Percentiles rank a stretch among this genome's conserved stretches.
Conservation (phyloP, 2,888 invertebrate genomes). For the Cloeon dipterum region DNA sequence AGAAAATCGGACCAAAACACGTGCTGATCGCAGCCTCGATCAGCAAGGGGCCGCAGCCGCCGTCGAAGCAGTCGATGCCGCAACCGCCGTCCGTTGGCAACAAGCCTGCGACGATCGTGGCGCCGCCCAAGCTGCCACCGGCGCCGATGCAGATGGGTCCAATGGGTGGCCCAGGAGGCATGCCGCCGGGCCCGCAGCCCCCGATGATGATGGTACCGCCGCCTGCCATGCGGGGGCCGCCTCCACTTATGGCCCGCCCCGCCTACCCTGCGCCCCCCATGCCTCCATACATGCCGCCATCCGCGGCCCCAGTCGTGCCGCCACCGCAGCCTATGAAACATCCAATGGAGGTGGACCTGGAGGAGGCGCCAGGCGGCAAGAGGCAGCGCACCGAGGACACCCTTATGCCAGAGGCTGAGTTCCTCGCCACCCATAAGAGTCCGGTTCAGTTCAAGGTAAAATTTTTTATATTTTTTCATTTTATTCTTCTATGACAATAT, state of each 20-base stretch:
- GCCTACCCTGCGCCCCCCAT: constrained; percentile 19
- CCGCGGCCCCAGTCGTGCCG: constrained; percentile 18
- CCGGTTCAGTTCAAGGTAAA: too few species aligned
- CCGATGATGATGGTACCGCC: constrained; percentile 20
- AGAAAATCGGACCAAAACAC: constrained; percentile 78
- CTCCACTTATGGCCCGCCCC: constrained; percentile 17
- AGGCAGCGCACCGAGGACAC: constrained; percentile 80
- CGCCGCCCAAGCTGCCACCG: constrained; percentile 3
- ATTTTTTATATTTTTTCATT: too few species aligned
- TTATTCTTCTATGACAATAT: too few species aligned
- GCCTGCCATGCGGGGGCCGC: constrained; percentile 19
- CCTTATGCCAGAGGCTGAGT: constrained; percentile 70
- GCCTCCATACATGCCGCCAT: constrained; percentile 20
- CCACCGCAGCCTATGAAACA: constrained; percentile 33
- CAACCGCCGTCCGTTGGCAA: constrained; percentile 17
- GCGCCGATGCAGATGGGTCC: constrained; percentile 1
- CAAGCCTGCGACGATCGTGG: constrained; percentile 10
- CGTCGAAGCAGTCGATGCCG: constrained; percentile 19
- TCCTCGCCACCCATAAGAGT: constrained; percentile 42
- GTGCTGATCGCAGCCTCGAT: constrained; percentile 19
- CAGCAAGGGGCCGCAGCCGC: constrained; percentile 18
- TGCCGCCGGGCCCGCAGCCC: constrained; percentile 14
- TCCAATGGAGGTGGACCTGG: constrained; percentile 25
- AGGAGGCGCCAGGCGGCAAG: constrained; percentile 73
- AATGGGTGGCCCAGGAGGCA: not conserved